phyloP scores from a whole-genome alignment of 2,888 invertebrate genomes.

The Coelopa pilipes region DNA sequence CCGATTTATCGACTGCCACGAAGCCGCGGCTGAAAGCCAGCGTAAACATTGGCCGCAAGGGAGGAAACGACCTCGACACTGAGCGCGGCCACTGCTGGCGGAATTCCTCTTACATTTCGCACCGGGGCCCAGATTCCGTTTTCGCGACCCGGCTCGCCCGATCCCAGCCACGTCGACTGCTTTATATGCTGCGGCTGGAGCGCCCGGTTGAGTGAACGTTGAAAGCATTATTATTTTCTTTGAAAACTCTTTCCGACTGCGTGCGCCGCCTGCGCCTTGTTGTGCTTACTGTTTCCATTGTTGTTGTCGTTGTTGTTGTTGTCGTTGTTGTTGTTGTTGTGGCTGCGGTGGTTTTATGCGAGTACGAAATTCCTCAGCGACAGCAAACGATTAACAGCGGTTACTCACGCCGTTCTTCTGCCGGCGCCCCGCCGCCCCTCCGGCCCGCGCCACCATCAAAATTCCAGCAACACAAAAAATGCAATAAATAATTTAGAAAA shows the following conservation, averaged over 20 bases:
- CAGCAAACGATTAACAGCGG: conserved; percentile 18
- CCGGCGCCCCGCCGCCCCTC: too few species aligned
- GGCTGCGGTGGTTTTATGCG: neutral
- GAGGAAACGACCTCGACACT: too few species aligned
- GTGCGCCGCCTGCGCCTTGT: too few species aligned
- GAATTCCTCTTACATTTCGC: too few species aligned
- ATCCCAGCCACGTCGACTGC: conserved; percentile 1
- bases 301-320: too few species aligned
- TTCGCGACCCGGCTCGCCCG: neutral
- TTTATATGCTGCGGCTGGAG: conserved; percentile 13
- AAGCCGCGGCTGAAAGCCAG: conserved; percentile 16
- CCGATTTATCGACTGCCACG: conserved; percentile 34
- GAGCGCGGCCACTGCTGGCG: too few species aligned
- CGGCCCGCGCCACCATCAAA: too few species aligned
- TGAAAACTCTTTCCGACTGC: neutral
- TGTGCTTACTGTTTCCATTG: neutral
- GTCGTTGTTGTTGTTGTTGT: neutral
- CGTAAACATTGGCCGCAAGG: neutral
- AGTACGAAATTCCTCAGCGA: conserved; percentile 23
- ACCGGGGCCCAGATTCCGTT: neutral
- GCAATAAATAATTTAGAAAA: too few species aligned
- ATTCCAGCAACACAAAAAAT: too few species aligned
- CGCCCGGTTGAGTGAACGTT: conserved; percentile 14
- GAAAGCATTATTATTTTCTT: conserved; percentile 11
- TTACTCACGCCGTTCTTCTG: neutral